Evolutionary conservation across 2,113 vertebrate genomes (phyloP).

Genomic region (Loxodonta africana): DNA sequence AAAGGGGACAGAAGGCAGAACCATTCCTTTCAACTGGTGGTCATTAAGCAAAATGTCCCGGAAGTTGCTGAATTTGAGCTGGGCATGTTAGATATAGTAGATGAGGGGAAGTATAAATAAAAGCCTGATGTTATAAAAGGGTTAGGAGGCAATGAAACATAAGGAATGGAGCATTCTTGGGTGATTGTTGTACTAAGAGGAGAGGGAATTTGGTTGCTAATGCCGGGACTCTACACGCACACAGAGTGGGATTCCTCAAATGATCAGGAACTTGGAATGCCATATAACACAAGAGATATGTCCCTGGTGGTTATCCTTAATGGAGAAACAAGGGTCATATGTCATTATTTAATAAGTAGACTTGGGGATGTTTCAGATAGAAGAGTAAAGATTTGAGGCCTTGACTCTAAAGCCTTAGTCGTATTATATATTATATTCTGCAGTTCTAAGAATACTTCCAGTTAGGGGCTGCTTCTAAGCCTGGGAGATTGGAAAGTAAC

Average conservation of each 20-base stretch:
- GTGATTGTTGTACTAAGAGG: not conserved
- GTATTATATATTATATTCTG: not conserved
- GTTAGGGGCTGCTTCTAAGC: not conserved
- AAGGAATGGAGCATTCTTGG: not conserved
- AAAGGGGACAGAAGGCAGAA: not conserved
- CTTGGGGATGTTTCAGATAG: not conserved
- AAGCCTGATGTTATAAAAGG: not conserved
- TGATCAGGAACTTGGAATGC: not conserved
- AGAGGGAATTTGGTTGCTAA: not conserved
- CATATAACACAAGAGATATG: not conserved
- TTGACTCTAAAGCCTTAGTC: not conserved
- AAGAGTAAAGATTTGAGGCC: not conserved
- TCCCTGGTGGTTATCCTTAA: not conserved
- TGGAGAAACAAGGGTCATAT: not conserved
- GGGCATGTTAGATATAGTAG: not conserved
- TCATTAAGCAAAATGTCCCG: constrained; percentile 8
- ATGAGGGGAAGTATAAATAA: not conserved
- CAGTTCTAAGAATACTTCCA: not conserved
- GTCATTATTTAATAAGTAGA: not conserved
- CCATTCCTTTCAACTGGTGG: not conserved
- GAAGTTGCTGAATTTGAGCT: not conserved
- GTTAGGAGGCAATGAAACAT: not conserved
- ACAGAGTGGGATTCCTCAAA: not conserved
- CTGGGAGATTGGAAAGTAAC: not conserved
- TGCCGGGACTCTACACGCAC: not conserved